Base-by-base conservation (phyloP, 2,888 invertebrate species). In the Protula sp. region DNA sequence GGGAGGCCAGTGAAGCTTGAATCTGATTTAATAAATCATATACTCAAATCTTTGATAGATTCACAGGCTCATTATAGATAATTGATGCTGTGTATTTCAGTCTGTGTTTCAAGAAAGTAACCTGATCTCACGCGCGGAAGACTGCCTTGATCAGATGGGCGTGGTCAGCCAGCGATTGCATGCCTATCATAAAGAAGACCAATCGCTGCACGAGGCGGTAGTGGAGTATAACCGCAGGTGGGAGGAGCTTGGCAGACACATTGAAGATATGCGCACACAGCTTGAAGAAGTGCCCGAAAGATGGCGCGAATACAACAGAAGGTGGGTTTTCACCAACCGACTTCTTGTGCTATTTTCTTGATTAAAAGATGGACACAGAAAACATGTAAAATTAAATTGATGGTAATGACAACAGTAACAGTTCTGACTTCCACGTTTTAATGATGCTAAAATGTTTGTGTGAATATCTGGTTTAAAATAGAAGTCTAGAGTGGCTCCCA, bases 261-360 rank as follows among this genome's bases (percentile, higher is more conserved):
- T 92, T 45, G 89, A 89, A 69, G 84, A 86, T 62, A 85, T 94
- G 70, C 86, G 85, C 57, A 84, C 87, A 67, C 87, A 89, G 62
- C 80, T 91, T 57, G 89, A 91, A 68, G 88, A 92, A 76, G 89
- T 94, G 58, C 94, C 94, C 0, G 90, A 91, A 48, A 90, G 92
- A 74, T 94, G 94, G 94, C 88, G 89, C 59, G 86, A 88, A 0
- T 95, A 95, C 72, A 87, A 88, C 74, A 84, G 86, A 60, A 90
- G 88, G 84, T 86, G 73, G 79, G 73, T 67, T 19, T 19, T 19
- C 50, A 19, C 5, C 22, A n/a, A n/a, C n/a, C n/a, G n/a, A n/a
- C n/a, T n/a, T n/a, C n/a, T n/a, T n/a, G n/a, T n/a, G n/a, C n/a
- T n/a, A n/a, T n/a, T n/a, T n/a, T n/a, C n/a, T n/a, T n/a, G n/a